These are phyloP conservation scores for Sinopyrophorus schimmeli DNA, from an alignment of 2,888 invertebrate genomes.

Conservation along the genomic window DNA sequence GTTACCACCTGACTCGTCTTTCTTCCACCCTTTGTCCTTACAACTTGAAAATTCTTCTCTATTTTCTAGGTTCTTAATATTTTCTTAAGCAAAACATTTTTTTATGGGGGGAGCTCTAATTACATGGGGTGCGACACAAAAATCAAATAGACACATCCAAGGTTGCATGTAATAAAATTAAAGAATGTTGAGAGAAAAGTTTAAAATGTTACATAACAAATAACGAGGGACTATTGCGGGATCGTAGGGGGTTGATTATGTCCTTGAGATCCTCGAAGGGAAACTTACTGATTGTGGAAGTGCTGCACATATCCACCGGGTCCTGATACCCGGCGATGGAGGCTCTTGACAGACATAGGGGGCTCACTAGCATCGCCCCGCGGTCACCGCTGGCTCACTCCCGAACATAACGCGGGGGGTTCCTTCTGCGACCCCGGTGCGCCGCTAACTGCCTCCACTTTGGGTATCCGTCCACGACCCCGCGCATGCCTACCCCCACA, in stretches of 20 bases:
- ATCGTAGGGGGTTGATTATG: background rate
- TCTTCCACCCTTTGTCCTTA: too few species aligned
- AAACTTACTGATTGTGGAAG: slow-evolving; percentile 56
- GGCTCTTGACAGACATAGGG: slow-evolving; percentile 58
- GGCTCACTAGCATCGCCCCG: slow-evolving; percentile 55
- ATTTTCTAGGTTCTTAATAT: too few species aligned
- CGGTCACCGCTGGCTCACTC: slow-evolving; percentile 52
- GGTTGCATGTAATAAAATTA: too few species aligned
- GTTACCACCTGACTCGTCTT: too few species aligned
- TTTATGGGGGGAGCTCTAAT: too few species aligned
- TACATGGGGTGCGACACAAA: too few species aligned
- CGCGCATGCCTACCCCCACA: slow-evolving; percentile 45
- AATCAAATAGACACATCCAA: too few species aligned
- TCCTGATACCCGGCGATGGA: slow-evolving; percentile 58
- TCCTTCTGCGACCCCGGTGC: slow-evolving; percentile 52
- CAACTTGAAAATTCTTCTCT: too few species aligned
- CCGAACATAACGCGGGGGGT: slow-evolving; percentile 53
- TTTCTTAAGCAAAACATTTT: too few species aligned
- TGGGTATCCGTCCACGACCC: slow-evolving; percentile 27
- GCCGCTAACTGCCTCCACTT: slow-evolving; percentile 48
- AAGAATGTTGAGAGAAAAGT: too few species aligned
- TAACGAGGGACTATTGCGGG: slow-evolving; percentile 24
- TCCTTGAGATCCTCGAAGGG: too few species aligned
- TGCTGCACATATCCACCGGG: slow-evolving; percentile 57
- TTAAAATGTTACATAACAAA: slow-evolving; percentile 25